These are phyloP conservation scores for Panagrolaimus sp. DNA, from an alignment of 1,140 invertebrate genomes.

Conservation along the genomic window DNA sequence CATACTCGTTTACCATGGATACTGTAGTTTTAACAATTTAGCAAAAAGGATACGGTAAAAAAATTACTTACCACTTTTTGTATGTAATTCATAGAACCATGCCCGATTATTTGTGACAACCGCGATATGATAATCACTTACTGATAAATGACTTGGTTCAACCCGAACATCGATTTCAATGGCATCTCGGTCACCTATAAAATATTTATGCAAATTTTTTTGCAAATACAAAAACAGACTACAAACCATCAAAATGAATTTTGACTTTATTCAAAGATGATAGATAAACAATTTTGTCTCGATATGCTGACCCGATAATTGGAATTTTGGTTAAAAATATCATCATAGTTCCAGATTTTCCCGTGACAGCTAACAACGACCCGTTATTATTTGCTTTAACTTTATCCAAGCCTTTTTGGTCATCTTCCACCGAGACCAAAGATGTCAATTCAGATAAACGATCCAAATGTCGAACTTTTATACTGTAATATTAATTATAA, in stretches of 20 bases:
- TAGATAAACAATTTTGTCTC: conserved; percentile 75
- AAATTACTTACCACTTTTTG: conserved; percentile 21
- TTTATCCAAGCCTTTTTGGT: conserved; percentile 8
- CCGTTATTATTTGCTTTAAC: conserved; percentile 12
- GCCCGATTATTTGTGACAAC: conserved; percentile 84
- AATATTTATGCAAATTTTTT: too few relatives aligned
- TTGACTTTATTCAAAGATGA: conserved; percentile 75
- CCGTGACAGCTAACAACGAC: background rate
- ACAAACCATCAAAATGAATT: conserved; percentile 37
- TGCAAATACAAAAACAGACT: too few relatives aligned
- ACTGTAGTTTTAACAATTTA: background rate
- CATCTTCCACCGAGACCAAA: background rate
- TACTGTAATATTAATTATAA: background rate
- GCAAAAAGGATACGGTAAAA: conserved; percentile 8
- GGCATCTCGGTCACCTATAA: conserved; percentile 53
- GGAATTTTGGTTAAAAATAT: conserved; percentile 80
- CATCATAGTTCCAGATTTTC: conserved; percentile 76
- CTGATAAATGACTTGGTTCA: conserved; percentile 30
- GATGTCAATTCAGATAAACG: background rate
- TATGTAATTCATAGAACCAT: conserved; percentile 71
- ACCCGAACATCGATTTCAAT: conserved; percentile 24
- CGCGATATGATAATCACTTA: conserved; percentile 68
- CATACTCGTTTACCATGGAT: conserved; percentile 53
- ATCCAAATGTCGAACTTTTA: conserved; percentile 7
- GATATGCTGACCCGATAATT: conserved; percentile 71